phyloP scores from a whole-genome alignment of 2,113 vertebrate species.

The Epinephelus moara region DNA sequence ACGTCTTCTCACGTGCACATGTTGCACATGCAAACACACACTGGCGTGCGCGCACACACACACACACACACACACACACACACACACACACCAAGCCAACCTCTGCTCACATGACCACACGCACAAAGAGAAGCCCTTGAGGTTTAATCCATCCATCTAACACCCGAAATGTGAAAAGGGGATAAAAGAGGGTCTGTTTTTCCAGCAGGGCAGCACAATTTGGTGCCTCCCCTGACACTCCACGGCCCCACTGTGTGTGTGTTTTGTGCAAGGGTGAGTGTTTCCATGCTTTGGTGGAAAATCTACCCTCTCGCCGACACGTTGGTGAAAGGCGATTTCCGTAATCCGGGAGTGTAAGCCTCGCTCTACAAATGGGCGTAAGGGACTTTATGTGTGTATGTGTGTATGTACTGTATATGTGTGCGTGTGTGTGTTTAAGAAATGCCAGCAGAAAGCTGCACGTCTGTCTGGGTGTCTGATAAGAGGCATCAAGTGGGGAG shows the following conservation, averaged over 20 bases:
- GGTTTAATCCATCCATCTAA: constrained; percentile 61
- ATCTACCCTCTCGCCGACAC: constrained; percentile 71
- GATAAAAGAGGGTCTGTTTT: constrained; percentile 62
- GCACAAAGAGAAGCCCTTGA: constrained; percentile 29
- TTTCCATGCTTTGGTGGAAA: constrained; percentile 66
- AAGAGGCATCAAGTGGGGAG: constrained; percentile 60
- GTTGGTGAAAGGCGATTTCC: constrained; percentile 81
- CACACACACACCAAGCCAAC: constrained; percentile 14
- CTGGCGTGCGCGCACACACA: background rate
- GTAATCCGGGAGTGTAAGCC: constrained; percentile 85
- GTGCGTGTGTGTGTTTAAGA: constrained; percentile 21
- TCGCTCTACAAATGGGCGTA: constrained; percentile 79
- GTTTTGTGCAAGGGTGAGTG: constrained; percentile 49
- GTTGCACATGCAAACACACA: background rate
- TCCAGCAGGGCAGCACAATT: constrained; percentile 57
- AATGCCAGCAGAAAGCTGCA: constrained; percentile 66
- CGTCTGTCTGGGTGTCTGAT: constrained; percentile 76
- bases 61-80: constrained; percentile 12
- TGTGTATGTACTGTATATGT: background rate
- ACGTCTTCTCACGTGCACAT: background rate
- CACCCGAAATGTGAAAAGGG: constrained; percentile 52
- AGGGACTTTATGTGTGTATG: constrained; percentile 68
- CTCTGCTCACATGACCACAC: constrained; percentile 29
- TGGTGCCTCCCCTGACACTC: constrained; percentile 56
- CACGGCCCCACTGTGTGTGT: constrained; percentile 56